Conservation (phyloP, 2,113 vertebrate species). For the Anguilla japonica region DNA sequence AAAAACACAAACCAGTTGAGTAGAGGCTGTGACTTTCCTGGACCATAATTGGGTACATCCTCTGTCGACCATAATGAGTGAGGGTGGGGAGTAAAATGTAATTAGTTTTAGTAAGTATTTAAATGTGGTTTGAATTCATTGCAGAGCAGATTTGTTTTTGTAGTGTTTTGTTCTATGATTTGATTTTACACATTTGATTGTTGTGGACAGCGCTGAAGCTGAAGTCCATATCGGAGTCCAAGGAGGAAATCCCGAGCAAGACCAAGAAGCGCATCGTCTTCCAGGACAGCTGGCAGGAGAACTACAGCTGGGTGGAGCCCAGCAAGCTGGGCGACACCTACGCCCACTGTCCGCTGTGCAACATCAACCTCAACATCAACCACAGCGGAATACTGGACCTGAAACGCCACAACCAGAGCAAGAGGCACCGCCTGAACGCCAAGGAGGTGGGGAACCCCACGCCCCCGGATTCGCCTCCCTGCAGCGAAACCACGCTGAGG, state of each 20-base stretch:
- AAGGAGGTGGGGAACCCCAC: not conserved
- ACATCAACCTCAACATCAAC: slow-evolving; percentile 45
- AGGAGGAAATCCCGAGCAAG: slow-evolving; percentile 26
- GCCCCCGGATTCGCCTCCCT: slow-evolving; percentile 25
- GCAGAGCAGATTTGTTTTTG: not conserved
- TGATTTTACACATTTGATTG: slow-evolving; percentile 22
- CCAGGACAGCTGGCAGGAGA: slow-evolving; percentile 56
- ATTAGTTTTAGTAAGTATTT: too few relatives aligned
- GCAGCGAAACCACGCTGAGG: slow-evolving; percentile 45
- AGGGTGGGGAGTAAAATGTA: too few relatives aligned
- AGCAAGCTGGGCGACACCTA: slow-evolving; percentile 54
- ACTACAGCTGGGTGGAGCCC: slow-evolving; percentile 50
- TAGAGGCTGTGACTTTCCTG: too few relatives aligned
- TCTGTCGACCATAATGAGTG: too few relatives aligned
- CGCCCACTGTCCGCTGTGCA: slow-evolving; percentile 61
- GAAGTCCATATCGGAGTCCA: not conserved
- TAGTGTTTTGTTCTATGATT: not conserved
- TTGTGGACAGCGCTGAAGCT: slow-evolving; percentile 21
- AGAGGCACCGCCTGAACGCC: fast-evolving
- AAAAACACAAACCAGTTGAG: too few relatives aligned
- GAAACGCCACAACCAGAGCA: slow-evolving; percentile 53
- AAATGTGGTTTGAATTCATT: too few relatives aligned
- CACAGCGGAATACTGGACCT: slow-evolving; percentile 49
- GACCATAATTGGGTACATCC: too few relatives aligned
- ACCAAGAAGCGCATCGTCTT: slow-evolving; percentile 23